phyloP scores from a whole-genome alignment of 92 coral and sea anemone species.

The Palythoa grandiflora region DNA sequence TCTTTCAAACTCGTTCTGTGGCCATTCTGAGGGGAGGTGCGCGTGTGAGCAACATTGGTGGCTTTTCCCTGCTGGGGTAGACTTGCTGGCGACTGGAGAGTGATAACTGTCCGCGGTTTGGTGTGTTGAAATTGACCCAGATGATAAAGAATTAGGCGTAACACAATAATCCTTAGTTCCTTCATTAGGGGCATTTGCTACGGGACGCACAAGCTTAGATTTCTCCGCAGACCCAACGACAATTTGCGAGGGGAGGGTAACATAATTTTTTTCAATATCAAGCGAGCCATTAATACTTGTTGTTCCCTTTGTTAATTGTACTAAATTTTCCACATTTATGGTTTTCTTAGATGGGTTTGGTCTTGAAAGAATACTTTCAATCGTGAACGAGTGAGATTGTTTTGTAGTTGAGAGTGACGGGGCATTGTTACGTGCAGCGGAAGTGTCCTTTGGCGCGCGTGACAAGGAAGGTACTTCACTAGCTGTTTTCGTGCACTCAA shows the following conservation, averaged over 20 bases:
- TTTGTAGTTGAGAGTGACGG: conserved; percentile 5
- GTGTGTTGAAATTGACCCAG: conserved; percentile 34
- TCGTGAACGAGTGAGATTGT: conserved; percentile 66
- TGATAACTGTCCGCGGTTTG: neutral
- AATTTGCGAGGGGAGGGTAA: neutral
- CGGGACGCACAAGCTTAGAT: neutral
- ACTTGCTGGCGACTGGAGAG: conserved; percentile 25
- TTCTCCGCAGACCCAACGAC: neutral
- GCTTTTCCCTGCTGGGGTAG: conserved; percentile 17
- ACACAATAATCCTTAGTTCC: neutral
- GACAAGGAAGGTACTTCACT: conserved; percentile 8
- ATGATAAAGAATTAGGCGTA: neutral
- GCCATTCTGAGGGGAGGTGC: neutral
- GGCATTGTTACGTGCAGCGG: neutral
- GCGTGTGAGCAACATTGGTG: neutral
- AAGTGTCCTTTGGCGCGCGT: neutral
- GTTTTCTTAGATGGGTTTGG: conserved; percentile 43
- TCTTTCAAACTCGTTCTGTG: neutral
- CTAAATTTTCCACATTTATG: neutral
- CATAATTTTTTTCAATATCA: neutral
- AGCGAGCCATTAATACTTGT: neutral
- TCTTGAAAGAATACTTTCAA: conserved; percentile 84
- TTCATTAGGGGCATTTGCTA: neutral
- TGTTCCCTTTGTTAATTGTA: neutral
- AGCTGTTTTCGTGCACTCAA: conserved; percentile 10